Evolutionary conservation across 2,797 vertebrate genomes (phyloP), one percentile per base, ranked within the genome.

Genomic region (Perdix hodgsoniae): DNA sequence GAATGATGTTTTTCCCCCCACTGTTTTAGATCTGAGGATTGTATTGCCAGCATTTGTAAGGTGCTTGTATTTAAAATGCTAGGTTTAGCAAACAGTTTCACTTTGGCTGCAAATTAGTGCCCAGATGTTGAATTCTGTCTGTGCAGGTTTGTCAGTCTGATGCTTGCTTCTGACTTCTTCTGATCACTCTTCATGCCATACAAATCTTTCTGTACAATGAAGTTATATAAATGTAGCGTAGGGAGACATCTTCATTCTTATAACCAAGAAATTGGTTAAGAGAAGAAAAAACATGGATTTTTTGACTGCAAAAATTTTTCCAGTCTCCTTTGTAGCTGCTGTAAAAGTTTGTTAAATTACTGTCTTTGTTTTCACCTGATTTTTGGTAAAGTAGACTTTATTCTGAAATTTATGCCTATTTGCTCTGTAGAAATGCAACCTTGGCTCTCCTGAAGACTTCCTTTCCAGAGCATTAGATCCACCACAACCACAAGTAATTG

Each of bases 381-480:
- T 54, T 54, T 65, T 72, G 18, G 22, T 42, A 19, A 8, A 33
- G 27, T 8, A 44, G 3, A 0, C 11, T 63, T 80, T 54, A 2
- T 59, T 9, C 49, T 80, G 26, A 86, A 93, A 50, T 82, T 3
- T 8, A 33, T 83, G 2, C 59, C 66, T 33, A 35, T 91, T 94
- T 64, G 27, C 33, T 83, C 69, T 79, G 52, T 91, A 99, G 99
- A 99, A 99, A 96, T 99, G 99, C 94, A 98, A 97, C 93, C 99
- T 99, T 67, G 99, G 99, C 13, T 98, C 98, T 75, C 99, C 99
- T 26, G 99, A 99, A 95, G 98, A 99, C 61, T 99, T 99, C 93
- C 98, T 99, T 94, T 98, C 98, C 57, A 97, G 97, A 35, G 98
- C 99, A 15, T 97, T 99, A 92, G 99, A 99, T 57, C 97, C 99